phyloP scores from a whole-genome alignment of 2,797 vertebrate genomes.

The Iguana delicatissima region DNA sequence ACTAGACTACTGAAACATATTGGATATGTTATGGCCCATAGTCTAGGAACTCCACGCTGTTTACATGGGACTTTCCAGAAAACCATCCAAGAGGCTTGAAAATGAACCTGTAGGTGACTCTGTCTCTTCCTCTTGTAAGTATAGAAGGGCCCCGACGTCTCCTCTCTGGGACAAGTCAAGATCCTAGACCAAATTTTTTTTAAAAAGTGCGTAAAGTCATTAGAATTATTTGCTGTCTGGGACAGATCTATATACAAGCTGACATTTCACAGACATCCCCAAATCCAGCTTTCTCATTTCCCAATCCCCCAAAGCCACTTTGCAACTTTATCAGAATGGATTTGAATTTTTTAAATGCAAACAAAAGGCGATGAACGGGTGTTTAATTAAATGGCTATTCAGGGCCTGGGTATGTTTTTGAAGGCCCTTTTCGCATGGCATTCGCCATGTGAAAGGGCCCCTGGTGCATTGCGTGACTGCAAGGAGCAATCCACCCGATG shows the following conservation, averaged over 20 bases:
- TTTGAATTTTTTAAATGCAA: no score
- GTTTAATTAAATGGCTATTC: no score
- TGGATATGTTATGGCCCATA: rapidly evolving
- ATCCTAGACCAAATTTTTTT: slow-evolving; percentile 18
- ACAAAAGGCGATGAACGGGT: no score
- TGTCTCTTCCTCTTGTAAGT: neutral
- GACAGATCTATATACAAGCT: neutral
- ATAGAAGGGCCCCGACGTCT: neutral
- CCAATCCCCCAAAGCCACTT: neutral
- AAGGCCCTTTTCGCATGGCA: no score
- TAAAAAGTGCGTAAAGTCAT: neutral
- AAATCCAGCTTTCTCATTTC: neutral
- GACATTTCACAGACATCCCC: neutral
- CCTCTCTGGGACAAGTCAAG: neutral
- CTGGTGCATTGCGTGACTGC: no score
- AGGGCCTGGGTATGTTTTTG: no score
- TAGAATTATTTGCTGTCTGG: neutral
- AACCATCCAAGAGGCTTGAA: neutral
- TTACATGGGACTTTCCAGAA: slow-evolving; percentile 31
- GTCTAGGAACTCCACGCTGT: rapidly evolving
- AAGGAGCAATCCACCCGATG: no score
- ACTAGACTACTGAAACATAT: rapidly evolving
- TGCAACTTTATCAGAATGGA: neutral
- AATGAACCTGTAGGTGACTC: neutral
- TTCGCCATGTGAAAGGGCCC: no score